These are phyloP conservation scores for Habropoda laboriosa DNA, from an alignment of 1,140 invertebrate genomes.

Conservation along the genomic window DNA sequence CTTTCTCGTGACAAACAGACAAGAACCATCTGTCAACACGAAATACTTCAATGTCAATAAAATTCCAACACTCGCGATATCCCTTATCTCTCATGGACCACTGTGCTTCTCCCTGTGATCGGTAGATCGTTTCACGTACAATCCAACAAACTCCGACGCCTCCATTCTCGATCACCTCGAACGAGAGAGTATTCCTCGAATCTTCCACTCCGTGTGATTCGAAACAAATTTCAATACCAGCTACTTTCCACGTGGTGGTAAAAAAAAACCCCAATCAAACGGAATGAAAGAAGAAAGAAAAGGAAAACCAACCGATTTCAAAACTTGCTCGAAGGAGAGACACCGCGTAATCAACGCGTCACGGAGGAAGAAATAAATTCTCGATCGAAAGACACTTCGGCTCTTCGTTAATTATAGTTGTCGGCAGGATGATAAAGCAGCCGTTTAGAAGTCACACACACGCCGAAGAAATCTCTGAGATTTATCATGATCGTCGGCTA, in stretches of 20 bases:
- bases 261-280: not conserved
- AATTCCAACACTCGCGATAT: no score
- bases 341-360: no score
- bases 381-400: not conserved
- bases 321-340: not conserved
- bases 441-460: slow-evolving; percentile 15
- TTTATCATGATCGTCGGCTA: not conserved
- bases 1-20: not conserved
- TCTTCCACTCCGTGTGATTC: not conserved
- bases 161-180: not conserved
- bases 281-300: not conserved
- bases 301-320: not conserved
- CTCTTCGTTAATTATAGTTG: slow-evolving; percentile 3
- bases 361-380: slow-evolving; percentile 2
- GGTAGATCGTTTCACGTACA: slow-evolving; percentile 27
- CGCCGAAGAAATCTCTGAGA: not conserved
- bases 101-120: slow-evolving; percentile 34
- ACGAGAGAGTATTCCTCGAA: not conserved
- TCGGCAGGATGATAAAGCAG: slow-evolving; percentile 7
- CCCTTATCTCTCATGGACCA: slow-evolving; percentile 29
- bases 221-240: not conserved
- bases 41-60: not conserved
- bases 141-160: not conserved
- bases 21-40: not conserved
- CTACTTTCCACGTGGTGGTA: not conserved